Evolutionary conservation across 2,888 invertebrate species (phyloP).

Genomic region (Nephrotoma appendiculata): DNA sequence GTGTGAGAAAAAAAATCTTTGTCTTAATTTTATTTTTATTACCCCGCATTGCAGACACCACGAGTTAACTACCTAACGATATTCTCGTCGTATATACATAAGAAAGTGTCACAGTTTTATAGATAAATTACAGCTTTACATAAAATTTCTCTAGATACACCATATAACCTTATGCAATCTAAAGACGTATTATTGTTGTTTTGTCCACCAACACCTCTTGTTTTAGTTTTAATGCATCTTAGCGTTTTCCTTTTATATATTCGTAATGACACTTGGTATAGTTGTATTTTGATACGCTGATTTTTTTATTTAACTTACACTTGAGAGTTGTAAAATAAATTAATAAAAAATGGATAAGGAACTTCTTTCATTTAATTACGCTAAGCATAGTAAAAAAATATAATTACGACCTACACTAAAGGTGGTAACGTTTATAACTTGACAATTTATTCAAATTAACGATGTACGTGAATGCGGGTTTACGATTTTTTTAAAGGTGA

Average conservation of each 20-base stretch:
- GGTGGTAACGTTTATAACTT: neutral
- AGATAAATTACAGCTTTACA: neutral
- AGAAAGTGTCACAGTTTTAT: neutral
- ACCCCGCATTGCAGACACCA: neutral
- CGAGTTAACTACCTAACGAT: neutral
- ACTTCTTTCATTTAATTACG: neutral
- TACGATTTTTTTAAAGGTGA: no score
- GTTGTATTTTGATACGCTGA: neutral
- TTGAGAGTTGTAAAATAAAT: neutral
- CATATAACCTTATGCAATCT: neutral
- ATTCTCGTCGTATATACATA: neutral
- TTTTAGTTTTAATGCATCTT: neutral
- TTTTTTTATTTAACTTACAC: neutral
- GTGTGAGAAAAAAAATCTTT: neutral
- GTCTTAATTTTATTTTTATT: neutral
- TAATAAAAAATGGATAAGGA: neutral
- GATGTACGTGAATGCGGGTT: no score
- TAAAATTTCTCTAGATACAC: neutral
- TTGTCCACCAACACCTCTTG: neutral
- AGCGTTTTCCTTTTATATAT: neutral
- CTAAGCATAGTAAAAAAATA: neutral
- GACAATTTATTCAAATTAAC: neutral
- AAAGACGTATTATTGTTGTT: neutral
- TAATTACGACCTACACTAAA: neutral
- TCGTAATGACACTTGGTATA: neutral